Evolutionary conservation across 1,140 invertebrate genomes (phyloP).

Genomic region (Bilobella aurantiaca): DNA sequence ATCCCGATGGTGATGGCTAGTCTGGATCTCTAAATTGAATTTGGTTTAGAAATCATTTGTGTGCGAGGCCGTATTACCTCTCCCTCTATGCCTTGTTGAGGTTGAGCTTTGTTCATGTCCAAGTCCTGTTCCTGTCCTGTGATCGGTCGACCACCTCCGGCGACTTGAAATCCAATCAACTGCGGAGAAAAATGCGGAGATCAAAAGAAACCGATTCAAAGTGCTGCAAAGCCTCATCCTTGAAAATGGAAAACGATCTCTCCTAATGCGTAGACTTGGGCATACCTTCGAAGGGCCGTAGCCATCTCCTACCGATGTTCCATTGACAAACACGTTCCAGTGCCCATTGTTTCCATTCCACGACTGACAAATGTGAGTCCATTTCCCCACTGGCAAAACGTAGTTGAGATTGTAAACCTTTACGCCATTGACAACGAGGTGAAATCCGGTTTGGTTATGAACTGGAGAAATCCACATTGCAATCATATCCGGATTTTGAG

Average conservation of each 20-base stretch:
- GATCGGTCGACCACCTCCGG: constrained; percentile 59
- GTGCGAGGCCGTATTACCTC: constrained; percentile 41
- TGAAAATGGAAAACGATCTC: too few relatives aligned
- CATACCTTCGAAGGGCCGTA: constrained; percentile 42
- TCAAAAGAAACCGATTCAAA: background rate
- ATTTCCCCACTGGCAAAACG: constrained; percentile 62
- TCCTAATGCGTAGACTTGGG: too few relatives aligned
- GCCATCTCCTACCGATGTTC: constrained; percentile 65
- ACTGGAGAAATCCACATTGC: background rate
- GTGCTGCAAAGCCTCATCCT: background rate
- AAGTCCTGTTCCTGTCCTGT: constrained; percentile 57
- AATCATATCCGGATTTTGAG: background rate
- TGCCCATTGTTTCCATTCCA: constrained; percentile 76
- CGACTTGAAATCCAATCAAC: constrained; percentile 64
- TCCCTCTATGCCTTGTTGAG: constrained; percentile 49
- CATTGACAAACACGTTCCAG: constrained; percentile 76
- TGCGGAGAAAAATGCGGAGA: constrained; percentile 41
- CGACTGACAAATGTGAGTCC: constrained; percentile 73
- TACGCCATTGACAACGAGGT: constrained; percentile 63
- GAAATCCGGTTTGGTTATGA: constrained; percentile 35
- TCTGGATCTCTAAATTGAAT: too few relatives aligned
- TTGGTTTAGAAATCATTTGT: background rate
- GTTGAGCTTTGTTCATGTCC: constrained; percentile 35
- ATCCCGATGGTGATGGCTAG: too few relatives aligned
- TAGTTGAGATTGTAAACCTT: constrained; percentile 71